A percentile compares a stretch with the other conserved stretches of the same genome.
Conservation (phyloP, 2,113 vertebrate species). For the Carollia perspicillata region DNA sequence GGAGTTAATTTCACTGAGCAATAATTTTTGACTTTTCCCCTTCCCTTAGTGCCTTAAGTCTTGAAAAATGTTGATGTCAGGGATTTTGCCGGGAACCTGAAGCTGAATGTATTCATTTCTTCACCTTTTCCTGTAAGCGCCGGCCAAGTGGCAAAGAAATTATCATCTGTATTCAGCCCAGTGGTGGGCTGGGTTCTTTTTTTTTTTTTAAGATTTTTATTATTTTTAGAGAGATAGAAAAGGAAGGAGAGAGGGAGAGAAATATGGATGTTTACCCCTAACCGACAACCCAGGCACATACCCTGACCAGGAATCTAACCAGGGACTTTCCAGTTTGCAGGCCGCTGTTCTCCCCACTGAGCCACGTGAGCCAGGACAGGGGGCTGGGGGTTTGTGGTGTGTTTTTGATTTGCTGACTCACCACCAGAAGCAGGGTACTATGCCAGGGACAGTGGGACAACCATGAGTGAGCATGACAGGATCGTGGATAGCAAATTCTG, state of each 20-base stretch:
- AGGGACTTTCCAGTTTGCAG: no score
- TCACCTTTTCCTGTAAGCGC: not conserved
- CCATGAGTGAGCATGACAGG: not conserved
- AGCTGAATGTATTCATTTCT: not conserved
- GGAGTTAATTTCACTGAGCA: constrained; percentile 9
- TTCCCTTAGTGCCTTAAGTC: not conserved
- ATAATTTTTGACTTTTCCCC: not conserved
- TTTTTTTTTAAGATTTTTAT: no score
- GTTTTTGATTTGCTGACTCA: not conserved
- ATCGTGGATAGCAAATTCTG: no score
- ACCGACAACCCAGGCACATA: no score
- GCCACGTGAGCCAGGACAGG: no score
- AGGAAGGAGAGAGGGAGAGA: no score
- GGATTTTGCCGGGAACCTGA: not conserved
- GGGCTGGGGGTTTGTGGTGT: not conserved
- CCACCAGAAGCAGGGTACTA: not conserved
- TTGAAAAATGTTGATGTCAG: not conserved
- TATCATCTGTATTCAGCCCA: not conserved
- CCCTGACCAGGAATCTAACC: no score
- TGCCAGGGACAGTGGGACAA: not conserved
- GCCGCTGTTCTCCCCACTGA: no score
- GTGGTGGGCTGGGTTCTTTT: not conserved
- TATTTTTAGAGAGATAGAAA: no score
- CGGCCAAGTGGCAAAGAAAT: not conserved
- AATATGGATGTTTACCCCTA: no score